Evolutionary conservation across 1,140 invertebrate species (phyloP).

Genomic region (Mizuhopecten yessoensis): DNA sequence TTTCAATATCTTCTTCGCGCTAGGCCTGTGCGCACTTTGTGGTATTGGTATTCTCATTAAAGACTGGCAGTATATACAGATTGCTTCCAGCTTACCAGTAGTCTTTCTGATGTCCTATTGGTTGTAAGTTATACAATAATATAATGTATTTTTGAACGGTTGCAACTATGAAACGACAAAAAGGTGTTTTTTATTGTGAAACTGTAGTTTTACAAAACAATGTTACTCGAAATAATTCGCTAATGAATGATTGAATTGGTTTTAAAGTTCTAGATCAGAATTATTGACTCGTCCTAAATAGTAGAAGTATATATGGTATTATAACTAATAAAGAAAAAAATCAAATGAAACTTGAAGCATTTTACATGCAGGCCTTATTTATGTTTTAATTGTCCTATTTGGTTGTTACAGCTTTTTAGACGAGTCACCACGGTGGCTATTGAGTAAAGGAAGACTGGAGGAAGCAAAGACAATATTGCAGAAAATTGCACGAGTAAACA

Average conservation of each 20-base stretch:
- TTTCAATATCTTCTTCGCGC: slow-evolving; percentile 78
- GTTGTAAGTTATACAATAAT: slow-evolving; percentile 70
- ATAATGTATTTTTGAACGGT: not conserved
- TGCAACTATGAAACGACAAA: too few species aligned
- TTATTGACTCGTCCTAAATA: too few species aligned
- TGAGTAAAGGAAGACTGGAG: slow-evolving; percentile 60
- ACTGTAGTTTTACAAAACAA: too few species aligned
- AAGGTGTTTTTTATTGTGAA: too few species aligned
- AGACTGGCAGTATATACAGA: slow-evolving; percentile 78
- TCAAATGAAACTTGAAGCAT: not conserved
- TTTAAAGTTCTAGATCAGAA: too few species aligned
- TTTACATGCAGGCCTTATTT: too few species aligned
- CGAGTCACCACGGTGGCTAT: slow-evolving; percentile 71
- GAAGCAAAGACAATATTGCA: slow-evolving; percentile 69
- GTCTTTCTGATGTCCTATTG: slow-evolving; percentile 78
- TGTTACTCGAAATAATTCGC: too few species aligned
- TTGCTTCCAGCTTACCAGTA: slow-evolving; percentile 72
- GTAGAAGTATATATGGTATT: too few species aligned
- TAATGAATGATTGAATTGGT: too few species aligned
- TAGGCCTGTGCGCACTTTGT: slow-evolving; percentile 76
- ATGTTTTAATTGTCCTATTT: too few species aligned
- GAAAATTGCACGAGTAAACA: slow-evolving; percentile 61
- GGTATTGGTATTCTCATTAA: slow-evolving; percentile 74
- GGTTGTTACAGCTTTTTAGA: slow-evolving; percentile 65
- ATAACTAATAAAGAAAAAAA: too few species aligned